Conservation (phyloP, 2,113 vertebrate genomes). For the Etia nguti region DNA sequence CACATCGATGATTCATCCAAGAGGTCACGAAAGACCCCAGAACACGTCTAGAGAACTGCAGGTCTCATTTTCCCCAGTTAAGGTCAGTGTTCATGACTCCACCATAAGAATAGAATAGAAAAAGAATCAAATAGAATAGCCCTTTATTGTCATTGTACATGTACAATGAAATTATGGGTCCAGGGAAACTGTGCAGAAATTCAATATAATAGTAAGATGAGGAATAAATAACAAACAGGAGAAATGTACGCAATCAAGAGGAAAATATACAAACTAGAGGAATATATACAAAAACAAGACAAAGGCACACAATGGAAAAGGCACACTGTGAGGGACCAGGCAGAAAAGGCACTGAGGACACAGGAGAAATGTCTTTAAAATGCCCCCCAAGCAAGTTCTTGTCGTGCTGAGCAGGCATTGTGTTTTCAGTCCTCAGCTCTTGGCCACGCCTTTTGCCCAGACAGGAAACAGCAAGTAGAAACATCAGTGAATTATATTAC, state of each 20-base stretch:
- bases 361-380: background rate
- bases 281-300: background rate
- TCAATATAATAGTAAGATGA: background rate
- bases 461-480: too few species aligned
- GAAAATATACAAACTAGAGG: background rate
- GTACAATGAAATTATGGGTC: background rate
- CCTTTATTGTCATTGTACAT: background rate
- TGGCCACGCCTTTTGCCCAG: too few species aligned
- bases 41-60: background rate
- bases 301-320: background rate
- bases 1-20: background rate
- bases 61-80: background rate
- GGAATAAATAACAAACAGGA: background rate
- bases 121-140: background rate
- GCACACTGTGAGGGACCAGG: background rate
- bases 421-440: too few species aligned
- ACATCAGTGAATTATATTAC: too few species aligned
- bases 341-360: background rate
- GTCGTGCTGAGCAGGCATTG: too few species aligned
- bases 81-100: background rate
- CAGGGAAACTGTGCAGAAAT: background rate
- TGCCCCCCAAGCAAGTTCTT: too few species aligned
- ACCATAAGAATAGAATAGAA: background rate
- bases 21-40: background rate
- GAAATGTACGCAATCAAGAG: background rate